Base-by-base conservation (phyloP, 2,113 vertebrate species). In the Sclerurus mexicanus region DNA sequence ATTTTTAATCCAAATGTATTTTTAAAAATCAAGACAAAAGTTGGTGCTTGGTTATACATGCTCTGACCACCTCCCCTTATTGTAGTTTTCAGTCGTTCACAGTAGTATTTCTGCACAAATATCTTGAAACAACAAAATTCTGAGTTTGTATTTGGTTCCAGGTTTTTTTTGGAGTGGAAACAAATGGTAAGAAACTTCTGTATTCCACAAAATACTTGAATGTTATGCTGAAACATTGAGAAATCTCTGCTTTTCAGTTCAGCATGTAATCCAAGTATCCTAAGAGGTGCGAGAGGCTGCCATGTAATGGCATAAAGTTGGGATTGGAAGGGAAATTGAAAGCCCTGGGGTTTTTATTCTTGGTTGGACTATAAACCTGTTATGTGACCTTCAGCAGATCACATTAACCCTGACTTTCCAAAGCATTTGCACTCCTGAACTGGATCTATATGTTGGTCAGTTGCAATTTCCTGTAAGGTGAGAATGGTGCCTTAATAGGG, bases 101-200 rank as follows among this genome's bases (percentile, higher is more conserved):
- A 53, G 23, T 28, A 64, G 13, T 31, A 62, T 84, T 90, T 86
- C 44, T 78, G 46, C 23, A 78, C 8, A 77, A 60, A 52, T 52
- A 23, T 10, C 12, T 40, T 40, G 49, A 84, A 82, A 85, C 17
- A 76, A 30, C 12, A 66, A 58, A 77, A 84, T 64, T 14, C 30
- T 19, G 24, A 64, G 12, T 63, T 56, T 2, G 3, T 72, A 37
- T 14, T 59, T 69, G 46, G 24, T 71, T 92, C 19, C 9, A 9
- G 0, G 46, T 46, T 22, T 30, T 40, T 62, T 49, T 22, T 4
- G 0, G 2, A 0, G 10, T 0, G 14, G 14, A 3, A 46, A 24
- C 28, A 47, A 25, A 12, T 18, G n/a, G n/a, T 53, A 71, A 71
- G 28, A 63, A 75, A 31, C 7, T 78, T 39, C 17, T 4, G 0